These are phyloP conservation scores for Nineta flava DNA, from an alignment of 2,888 invertebrate species.

Conservation along the genomic window DNA sequence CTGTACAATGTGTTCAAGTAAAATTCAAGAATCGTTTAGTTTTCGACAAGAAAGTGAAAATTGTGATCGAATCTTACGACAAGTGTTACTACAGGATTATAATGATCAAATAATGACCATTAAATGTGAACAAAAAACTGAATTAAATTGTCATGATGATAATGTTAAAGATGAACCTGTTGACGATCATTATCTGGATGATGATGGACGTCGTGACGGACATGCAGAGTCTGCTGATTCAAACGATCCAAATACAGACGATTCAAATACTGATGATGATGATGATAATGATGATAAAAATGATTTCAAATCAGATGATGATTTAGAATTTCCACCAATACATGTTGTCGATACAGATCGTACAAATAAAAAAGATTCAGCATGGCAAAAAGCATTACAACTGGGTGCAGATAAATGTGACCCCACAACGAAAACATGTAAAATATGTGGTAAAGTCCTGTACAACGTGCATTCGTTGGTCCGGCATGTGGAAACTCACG, in stretches of 20 bases:
- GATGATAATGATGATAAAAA: not conserved
- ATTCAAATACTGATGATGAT: not conserved
- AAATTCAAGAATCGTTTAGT: constrained; percentile 1
- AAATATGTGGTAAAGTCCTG: constrained; percentile 4
- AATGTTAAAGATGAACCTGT: not conserved
- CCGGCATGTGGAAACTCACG: constrained; percentile 3
- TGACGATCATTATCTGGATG: not conserved
- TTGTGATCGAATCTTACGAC: not conserved
- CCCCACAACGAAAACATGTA: constrained; percentile 1
- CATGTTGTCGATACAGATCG: not conserved
- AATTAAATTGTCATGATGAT: not conserved
- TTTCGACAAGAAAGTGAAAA: constrained; percentile 4
- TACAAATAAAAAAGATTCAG: not conserved
- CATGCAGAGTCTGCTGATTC: not conserved
- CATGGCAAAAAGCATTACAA: constrained; percentile 1
- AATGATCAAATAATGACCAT: not conserved
- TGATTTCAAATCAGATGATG: not conserved
- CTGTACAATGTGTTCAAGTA: not conserved
- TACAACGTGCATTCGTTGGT: constrained; percentile 2
- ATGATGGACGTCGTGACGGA: not conserved
- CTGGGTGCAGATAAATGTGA: constrained; percentile 5
- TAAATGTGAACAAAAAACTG: not conserved
- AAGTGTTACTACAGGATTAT: not conserved
- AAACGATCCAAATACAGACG: not conserved
- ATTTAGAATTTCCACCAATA: not conserved